A percentile compares a stretch with the other conserved stretches of the same genome.
Conservation (phyloP, 2,113 vertebrate genomes). For the Apodemus sylvaticus region DNA sequence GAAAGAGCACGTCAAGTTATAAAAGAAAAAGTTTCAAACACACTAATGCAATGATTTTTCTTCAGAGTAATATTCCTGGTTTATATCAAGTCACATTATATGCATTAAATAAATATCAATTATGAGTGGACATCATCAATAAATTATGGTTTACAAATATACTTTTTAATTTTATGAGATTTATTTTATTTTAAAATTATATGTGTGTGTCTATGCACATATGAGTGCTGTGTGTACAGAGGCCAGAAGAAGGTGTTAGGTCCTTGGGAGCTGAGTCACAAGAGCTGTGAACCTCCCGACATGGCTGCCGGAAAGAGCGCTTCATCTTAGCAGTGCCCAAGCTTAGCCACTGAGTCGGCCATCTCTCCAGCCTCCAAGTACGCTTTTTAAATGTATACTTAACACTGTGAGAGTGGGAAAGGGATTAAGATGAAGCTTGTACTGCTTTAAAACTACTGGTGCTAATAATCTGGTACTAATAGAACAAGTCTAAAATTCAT, state of each 20-base stretch:
- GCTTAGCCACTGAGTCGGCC: not conserved
- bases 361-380: not conserved
- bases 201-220: not conserved
- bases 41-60: not conserved
- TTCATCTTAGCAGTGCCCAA: not conserved
- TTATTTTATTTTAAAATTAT: not conserved
- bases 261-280: not conserved
- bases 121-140: not conserved
- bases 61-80: constrained; percentile 35
- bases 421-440: not conserved
- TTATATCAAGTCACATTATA: not conserved
- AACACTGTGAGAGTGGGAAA: not conserved
- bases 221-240: not conserved
- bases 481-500: constrained; percentile 41
- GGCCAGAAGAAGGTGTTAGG: not conserved
- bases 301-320: not conserved
- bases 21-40: constrained; percentile 32
- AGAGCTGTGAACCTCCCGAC: not conserved
- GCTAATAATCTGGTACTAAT: not conserved
- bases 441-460: constrained; percentile 23
- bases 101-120: constrained; percentile 19
- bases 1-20: not conserved
- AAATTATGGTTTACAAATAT: constrained; percentile 23
- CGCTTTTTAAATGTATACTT: constrained; percentile 37
- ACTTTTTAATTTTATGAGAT: constrained; percentile 17